Base-by-base conservation (phyloP, 2,113 vertebrate species). In the Corvus cornix region DNA sequence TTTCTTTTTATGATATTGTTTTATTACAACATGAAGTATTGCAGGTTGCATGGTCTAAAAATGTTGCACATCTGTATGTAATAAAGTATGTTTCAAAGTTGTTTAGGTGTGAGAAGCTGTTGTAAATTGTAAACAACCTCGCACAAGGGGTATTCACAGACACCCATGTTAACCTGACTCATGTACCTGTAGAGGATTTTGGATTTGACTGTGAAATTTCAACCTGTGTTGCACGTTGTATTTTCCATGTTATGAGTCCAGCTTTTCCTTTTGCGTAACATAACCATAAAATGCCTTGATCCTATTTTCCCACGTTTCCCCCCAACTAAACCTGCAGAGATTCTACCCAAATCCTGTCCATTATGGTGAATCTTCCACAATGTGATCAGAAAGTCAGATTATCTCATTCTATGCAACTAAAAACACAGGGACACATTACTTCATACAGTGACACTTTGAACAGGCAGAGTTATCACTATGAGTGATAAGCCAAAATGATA, bases 101-200 rank as follows among this genome's bases (percentile, higher is more conserved):
- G 75, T 84, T 93, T 35, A 87, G 75, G 43, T 91, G 91, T 77
- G 81, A 85, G 82, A 90, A 88, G 44, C 48, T 78, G 39, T 84
- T 86, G 59, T 74, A 89, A 85, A 86, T 33, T 64, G 31, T 86
- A 64, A 94, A 84, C 2, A 4, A 52, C 22, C 16, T 70, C 88
- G 49, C 0, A 2, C 60, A 94, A 87, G 31, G 37, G 17, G 11
- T 69, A 44, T 31, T 84, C 73, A 14, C 0, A 3, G 83, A 72
- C 52, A 89, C 20, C 21, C 48, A 0, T 58, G 55, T 63, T 62
- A 18, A 21, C 27, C 67, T 73, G 63, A 81, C 22, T 68, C 30
- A 33, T 23, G 15, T 48, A 62, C 18, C 16, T 77, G 24, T 31
- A 74, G 56, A 86, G 24, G 39, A 63, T 88, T 92, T 64, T 64